A percentile compares a stretch with the other conserved stretches of the same genome.
These are phyloP conservation scores for Hippoglossus stenolepis DNA, from an alignment of 2,113 vertebrate genomes.

Conservation along the genomic window DNA sequence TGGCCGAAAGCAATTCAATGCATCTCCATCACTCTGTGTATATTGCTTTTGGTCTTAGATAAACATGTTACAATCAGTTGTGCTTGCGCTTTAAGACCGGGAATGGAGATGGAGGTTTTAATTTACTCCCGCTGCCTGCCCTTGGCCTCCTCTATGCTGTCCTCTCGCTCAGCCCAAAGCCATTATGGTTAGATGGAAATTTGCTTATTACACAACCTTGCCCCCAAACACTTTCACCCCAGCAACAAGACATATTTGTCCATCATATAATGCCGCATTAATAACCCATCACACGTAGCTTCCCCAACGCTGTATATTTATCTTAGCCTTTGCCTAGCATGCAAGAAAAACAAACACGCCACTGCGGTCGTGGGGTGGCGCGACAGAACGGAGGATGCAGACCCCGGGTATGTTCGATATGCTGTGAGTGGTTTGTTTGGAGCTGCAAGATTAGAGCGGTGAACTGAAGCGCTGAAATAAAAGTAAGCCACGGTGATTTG, in stretches of 20 bases:
- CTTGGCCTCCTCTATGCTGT: conserved; percentile 9
- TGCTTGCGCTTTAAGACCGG: not conserved
- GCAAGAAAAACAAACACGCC: conserved; percentile 71
- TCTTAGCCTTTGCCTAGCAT: conserved; percentile 44
- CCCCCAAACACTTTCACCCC: conserved; percentile 31
- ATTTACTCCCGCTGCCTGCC: conserved; percentile 14
- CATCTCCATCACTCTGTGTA: conserved; percentile 20
- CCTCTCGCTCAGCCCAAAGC: conserved; percentile 25
- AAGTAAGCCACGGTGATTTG: not conserved
- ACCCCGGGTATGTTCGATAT: conserved; percentile 59
- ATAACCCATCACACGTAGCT: conserved; percentile 63
- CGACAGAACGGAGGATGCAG: conserved; percentile 35
- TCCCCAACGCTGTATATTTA: conserved; percentile 60
- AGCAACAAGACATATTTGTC: conserved; percentile 64
- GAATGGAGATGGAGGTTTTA: conserved; percentile 15
- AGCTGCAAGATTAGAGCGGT: conserved; percentile 27
- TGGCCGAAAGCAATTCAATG: not conserved
- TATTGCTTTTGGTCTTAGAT: conserved; percentile 20
- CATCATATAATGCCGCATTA: conserved; percentile 66
- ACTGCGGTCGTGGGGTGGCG: conserved; percentile 41
- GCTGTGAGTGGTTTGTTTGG: conserved; percentile 60
- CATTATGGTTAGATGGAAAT: conserved; percentile 67
- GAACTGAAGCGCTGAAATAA: conserved; percentile 24
- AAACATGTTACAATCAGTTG: conserved; percentile 38
- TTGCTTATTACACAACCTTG: conserved; percentile 62